Evolutionary conservation across 2,113 vertebrate genomes (phyloP), one percentile per base, ranked within the genome.

Genomic region (Pyxicephalus adspersus): DNA sequence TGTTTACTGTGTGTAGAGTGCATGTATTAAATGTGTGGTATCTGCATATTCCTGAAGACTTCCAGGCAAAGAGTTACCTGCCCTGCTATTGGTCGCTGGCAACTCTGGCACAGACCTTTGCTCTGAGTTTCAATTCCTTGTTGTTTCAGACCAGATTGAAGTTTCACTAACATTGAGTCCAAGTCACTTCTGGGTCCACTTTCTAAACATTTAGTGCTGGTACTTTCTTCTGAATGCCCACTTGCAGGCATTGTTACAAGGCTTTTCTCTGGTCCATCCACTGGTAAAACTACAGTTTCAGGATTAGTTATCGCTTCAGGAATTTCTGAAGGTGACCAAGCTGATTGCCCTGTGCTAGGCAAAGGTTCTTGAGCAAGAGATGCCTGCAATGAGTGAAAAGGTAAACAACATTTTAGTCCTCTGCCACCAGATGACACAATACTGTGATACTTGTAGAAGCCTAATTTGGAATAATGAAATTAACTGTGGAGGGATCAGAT

Each of bases 81-180:
- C 61, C 96, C 95, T 0, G 95, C 95, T 0, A 97, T 95, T 9
- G 95, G 93, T 76, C 97, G 96, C 83, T 92, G 95, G 83, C 96
- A 97, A 58, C 95, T 95, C 1, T 94, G 94, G 64, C 96, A 97
- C 86, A 93, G 94, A 7, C 96, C 96, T 83, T 97, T 97, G 50
- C 94, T 92, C 54, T 94, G 94, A 0, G 95, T 96, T 70, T 94
- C 92, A 55, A 97, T 94, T 0, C 96, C 96, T 65, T 95, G 95
- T 84, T 95, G 92, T 85, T 88, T 96, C 80, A 97, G 90, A 83
- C 96, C 95, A 0, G 95, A 96, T 77, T 97, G 95, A 50, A 97
- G 94, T 86, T 95, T 92, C 15, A 95, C 96, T 84, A 97, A 87
- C 96, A 97, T 97, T 77, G 93, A 95, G 89, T 97, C 96, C 84